These are phyloP conservation scores for Phragmatobia fuliginosa DNA, from an alignment of 2,888 invertebrate genomes.

Conservation along the genomic window DNA sequence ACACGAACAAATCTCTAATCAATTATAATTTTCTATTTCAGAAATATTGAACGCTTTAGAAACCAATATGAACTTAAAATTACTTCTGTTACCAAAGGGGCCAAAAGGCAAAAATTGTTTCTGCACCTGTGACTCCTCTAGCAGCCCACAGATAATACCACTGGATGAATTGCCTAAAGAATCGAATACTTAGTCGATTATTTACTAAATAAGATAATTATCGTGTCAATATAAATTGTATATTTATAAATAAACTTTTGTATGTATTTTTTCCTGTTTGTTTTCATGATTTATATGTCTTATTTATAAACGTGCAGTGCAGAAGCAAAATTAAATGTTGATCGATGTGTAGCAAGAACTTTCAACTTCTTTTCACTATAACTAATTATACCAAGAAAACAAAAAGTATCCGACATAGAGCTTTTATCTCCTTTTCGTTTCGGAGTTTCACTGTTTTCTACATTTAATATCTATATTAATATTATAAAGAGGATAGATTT, in stretches of 20 bases:
- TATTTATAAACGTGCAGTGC: too few species aligned
- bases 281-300: background rate
- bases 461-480: too few species aligned
- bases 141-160: conserved; percentile 57
- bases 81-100: conserved; percentile 63
- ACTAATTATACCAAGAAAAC: too few species aligned
- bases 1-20: background rate
- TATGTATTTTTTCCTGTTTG: conserved; percentile 14
- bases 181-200: conserved; percentile 14
- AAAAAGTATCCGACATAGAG: too few species aligned
- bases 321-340: too few species aligned
- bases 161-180: conserved; percentile 43
- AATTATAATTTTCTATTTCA: conserved; percentile 39
- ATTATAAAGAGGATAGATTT: too few species aligned
- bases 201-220: background rate
- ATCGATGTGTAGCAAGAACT: too few species aligned
- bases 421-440: too few species aligned
- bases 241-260: conserved; percentile 25
- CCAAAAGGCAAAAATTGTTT: conserved; percentile 63
- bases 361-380: too few species aligned
- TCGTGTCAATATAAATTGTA: background rate
- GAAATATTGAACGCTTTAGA: conserved; percentile 65
- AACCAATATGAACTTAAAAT: conserved; percentile 60
- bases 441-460: too few species aligned
- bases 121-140: conserved; percentile 64